Evolutionary conservation across 2,113 vertebrate genomes (phyloP).

Genomic region (Odontesthes bonariensis): DNA sequence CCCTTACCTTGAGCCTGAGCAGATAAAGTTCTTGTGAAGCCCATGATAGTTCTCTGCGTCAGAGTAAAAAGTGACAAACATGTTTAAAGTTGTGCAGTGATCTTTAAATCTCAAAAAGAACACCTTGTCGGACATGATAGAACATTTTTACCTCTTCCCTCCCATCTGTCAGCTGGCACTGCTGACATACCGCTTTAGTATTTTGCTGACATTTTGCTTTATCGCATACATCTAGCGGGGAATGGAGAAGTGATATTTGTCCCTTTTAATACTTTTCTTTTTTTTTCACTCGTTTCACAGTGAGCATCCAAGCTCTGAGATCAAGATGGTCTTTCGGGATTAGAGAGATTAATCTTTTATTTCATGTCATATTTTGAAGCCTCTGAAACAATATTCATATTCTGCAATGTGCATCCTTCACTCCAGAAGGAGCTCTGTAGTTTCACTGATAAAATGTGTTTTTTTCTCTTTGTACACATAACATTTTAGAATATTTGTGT

Average conservation of each 20-base stretch:
- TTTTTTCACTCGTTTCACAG: conserved; percentile 72
- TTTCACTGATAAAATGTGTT: conserved; percentile 57
- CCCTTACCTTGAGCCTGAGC: conserved; percentile 83
- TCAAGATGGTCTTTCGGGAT: conserved; percentile 84
- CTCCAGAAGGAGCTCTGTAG: conserved; percentile 30
- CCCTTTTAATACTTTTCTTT: conserved; percentile 72
- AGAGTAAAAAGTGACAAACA: conserved; percentile 97
- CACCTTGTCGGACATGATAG: conserved; percentile 99
- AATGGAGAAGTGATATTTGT: conserved; percentile 90
- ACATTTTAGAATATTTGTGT: conserved; percentile 39
- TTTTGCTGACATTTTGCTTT: conserved; percentile 99
- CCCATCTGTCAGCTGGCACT: conserved; percentile 93
- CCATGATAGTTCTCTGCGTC: conserved; percentile 95
- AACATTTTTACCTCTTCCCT: conserved; percentile 98
- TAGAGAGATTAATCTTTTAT: conserved; percentile 79
- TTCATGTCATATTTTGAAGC: conserved; percentile 74
- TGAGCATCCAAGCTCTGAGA: conserved; percentile 77
- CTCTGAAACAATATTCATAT: conserved; percentile 82
- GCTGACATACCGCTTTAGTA: conserved; percentile 95
- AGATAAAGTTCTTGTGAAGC: conserved; percentile 99
- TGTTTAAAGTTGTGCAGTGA: conserved; percentile 99
- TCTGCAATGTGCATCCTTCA: conserved; percentile 57
- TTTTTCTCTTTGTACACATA: conserved; percentile 25
- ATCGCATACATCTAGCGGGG: conserved; percentile 94
- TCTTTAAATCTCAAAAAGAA: conserved; percentile 99